Base-by-base conservation (phyloP, 2,888 invertebrate genomes). In the Fragum sueziense region DNA sequence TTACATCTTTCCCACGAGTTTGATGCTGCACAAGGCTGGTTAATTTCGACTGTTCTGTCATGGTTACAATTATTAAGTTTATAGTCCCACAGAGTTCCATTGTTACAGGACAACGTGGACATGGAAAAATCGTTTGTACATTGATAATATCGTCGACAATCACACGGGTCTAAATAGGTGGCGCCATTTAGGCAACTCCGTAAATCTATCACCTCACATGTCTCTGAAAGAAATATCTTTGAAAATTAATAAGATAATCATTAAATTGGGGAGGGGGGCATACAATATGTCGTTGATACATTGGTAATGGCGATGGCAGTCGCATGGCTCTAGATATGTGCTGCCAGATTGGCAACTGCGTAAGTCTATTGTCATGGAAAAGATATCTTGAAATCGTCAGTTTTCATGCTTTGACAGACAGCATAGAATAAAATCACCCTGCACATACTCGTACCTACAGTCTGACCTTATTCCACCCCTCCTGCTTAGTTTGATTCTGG, bases 1-100 rank as follows among this genome's bases (percentile, higher is more conserved):
- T 74, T 69, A 47, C 74, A 74, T 17, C 74, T 20, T 11, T 17
- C 6, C 74, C 74, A 74, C 11, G 74, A 37, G 17, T 47, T 34
- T 6, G 27, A 17, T 0, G 33, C n/a, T 11, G 34, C 6, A 31
- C 74, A 74, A 31, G 41, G 54, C 34, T 70, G 31, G 20, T 37
- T 22, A n/a, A 61, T 3, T 22, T 57, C 31, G 2, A 74, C 74
- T 0, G 17, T 67, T 7, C 31, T 47, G 14, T 69, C 74, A 33
- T 69, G 69, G 33, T 74, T 47, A 47, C 74, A 74, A 1, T 11
- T 22, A 14, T 34, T 34, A 0, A 33, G 11, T 17, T n/a, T 70
- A 25, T 70, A 70, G 27, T 70, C 54, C 52, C 52, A 70, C n/a
- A 54, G 57, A 20, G 70, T 54, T n/a, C 34, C 37, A 7, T 54